Base-by-base conservation (phyloP, 2,797 vertebrate genomes). In the Cetoscarus ocellatus region DNA sequence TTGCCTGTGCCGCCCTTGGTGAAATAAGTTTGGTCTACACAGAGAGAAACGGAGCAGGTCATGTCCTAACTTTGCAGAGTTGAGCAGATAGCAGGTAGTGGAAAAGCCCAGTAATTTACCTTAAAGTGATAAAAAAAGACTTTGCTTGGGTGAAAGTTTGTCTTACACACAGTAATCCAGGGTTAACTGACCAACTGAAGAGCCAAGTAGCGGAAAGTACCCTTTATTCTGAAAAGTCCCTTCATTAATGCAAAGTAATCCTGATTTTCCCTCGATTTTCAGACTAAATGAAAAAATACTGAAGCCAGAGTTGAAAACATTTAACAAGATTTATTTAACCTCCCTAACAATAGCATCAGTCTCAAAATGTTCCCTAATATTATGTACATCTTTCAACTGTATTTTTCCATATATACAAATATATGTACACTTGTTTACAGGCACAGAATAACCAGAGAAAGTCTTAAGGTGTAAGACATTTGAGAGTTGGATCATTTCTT, bases 351-450 rank as follows among this genome's bases (percentile, higher is more conserved):
- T 53, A 90, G 65, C 57, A 69, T 76, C 52, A 67, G 51, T 65
- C 77, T 73, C 67, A 69, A 84, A 86, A 83, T 39, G 53, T 75
- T 74, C 62, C 64, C 75, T 84, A 80, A 57, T 85, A 79, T 70
- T 92, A 88, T 94, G 67, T 91, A 93, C 91, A 94, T 80, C 62
- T 81, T 73, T 76, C 81, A 88, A 88, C 73, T 6, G 78, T 63
- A 85, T 75, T 87, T 84, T 74, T 76, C 87, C 72, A 92, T 86
- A 92, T 92, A 85, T 86, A 91, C 89, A 93, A 61, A 92, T 71
- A 85, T 91, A 94, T 92, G 88, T 92, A 94, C 91, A 94, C 64
- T 87, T 78, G 62, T 87, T 91, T 91, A 92, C 90, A 94, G 70
- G 67, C 80, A 90, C 80, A 45, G 69, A 82, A 36, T 3, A 3